Conservation (phyloP, 2,797 vertebrate genomes). For the Podarcis siculus region DNA sequence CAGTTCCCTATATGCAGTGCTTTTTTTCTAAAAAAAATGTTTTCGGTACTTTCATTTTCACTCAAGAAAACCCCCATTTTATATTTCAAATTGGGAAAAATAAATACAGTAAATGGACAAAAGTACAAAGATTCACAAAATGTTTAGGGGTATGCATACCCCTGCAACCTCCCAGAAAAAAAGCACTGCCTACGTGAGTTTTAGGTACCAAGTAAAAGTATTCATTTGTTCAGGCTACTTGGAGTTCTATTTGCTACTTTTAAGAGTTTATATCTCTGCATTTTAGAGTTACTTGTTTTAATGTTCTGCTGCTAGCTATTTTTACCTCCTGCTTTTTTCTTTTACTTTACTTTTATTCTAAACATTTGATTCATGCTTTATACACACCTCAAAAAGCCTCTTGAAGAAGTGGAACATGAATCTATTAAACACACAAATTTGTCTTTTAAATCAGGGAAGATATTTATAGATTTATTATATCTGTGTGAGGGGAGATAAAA, state of each 20-base stretch:
- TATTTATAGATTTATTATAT: background rate
- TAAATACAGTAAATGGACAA: too few relatives aligned
- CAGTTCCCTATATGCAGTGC: background rate
- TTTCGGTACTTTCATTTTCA: too few relatives aligned
- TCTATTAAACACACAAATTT: too few relatives aligned
- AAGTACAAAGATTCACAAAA: too few relatives aligned
- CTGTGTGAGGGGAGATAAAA: constrained; percentile 4
- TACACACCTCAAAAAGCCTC: background rate
- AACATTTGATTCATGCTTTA: background rate
- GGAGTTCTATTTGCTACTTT: background rate
- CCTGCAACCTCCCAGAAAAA: too few relatives aligned
- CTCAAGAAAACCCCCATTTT: too few relatives aligned
- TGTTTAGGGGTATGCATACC: too few relatives aligned
- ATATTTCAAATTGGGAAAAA: too few relatives aligned
- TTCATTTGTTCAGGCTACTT: background rate
- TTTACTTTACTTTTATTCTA: background rate
- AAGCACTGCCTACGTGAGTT: background rate
- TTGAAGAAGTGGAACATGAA: background rate
- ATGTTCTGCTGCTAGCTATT: background rate
- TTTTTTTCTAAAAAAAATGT: too few relatives aligned
- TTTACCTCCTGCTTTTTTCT: background rate
- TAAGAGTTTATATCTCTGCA: background rate
- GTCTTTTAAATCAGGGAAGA: constrained; percentile 45
- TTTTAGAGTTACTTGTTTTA: background rate
- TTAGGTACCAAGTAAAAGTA: background rate